These are phyloP conservation scores for Luehdorfia chinensis DNA, from an alignment of 1,140 invertebrate genomes.

Conservation along the genomic window DNA sequence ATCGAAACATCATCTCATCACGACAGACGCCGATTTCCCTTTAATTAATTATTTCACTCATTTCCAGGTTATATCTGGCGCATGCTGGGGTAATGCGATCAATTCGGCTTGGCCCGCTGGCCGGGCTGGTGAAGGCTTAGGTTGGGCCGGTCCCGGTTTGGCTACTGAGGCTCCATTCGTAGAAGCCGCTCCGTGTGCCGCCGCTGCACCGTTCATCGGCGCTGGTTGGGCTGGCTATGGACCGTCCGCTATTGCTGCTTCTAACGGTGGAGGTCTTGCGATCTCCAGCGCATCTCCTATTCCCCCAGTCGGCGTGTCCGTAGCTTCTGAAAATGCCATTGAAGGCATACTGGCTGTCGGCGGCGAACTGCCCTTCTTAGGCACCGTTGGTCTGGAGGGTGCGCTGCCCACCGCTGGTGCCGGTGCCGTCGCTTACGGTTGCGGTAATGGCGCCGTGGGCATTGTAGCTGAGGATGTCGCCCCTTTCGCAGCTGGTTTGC, in stretches of 20 bases:
- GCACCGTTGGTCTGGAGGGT: conserved; percentile 2
- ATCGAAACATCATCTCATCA: too few relatives aligned
- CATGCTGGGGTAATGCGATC: conserved; percentile 8
- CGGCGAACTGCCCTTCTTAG: conserved; percentile 34
- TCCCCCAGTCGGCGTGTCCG: conserved; percentile 8
- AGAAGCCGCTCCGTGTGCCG: not conserved
- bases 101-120: not conserved
- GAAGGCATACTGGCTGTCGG: conserved; percentile 32
- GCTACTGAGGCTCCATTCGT: conserved; percentile 1
- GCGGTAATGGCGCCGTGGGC: not conserved
- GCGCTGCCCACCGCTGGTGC: not conserved
- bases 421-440: conserved; percentile 2
- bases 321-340: conserved; percentile 28
- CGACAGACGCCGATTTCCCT: too few relatives aligned
- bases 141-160: not conserved
- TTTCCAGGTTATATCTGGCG: not conserved
- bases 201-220: not conserved
- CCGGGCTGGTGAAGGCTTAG: not conserved
- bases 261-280: conserved; percentile 15
- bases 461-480: not conserved
- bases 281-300: conserved; percentile 18
- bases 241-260: conserved; percentile 6
- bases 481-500: not conserved
- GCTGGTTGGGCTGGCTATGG: conserved; percentile 6
- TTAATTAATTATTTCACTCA: not conserved